Evolutionary conservation across 2,797 vertebrate species (phyloP).

Genomic region (Astyanax mexicanus): DNA sequence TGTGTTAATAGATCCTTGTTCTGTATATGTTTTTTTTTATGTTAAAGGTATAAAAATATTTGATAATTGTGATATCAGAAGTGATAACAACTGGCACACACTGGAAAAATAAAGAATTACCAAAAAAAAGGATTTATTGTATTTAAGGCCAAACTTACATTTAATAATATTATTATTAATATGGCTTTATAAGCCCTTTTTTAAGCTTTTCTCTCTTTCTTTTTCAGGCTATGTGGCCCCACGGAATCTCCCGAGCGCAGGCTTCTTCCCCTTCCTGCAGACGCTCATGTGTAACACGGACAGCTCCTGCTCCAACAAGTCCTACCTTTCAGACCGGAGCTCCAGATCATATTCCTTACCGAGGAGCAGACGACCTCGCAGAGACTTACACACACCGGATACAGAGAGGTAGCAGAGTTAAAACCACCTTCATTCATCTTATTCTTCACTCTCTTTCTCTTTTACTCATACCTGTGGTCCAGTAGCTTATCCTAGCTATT

Average conservation of each 20-base stretch:
- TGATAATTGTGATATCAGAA: too few relatives aligned
- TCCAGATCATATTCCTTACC: slow-evolving; percentile 6
- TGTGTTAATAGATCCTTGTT: too few relatives aligned
- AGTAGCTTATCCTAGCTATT: too few relatives aligned
- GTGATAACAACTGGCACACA: too few relatives aligned
- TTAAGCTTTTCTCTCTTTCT: not conserved
- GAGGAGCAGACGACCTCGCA: slow-evolving; percentile 35
- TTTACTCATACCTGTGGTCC: too few relatives aligned
- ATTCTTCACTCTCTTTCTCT: too few relatives aligned
- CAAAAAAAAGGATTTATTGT: too few relatives aligned
- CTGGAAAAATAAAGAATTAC: too few relatives aligned
- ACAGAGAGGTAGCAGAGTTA: slow-evolving; percentile 38
- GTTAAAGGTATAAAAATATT: too few relatives aligned
- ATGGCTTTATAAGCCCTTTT: not conserved
- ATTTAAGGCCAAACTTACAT: too few relatives aligned
- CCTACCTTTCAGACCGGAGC: slow-evolving; percentile 50
- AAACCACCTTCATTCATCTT: not conserved
- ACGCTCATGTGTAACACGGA: slow-evolving; percentile 83
- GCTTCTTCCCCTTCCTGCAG: slow-evolving; percentile 84
- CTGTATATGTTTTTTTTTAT: too few relatives aligned
- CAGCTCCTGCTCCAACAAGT: slow-evolving; percentile 72
- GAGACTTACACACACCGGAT: slow-evolving; percentile 29
- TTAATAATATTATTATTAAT: too few relatives aligned
- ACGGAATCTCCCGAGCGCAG: slow-evolving; percentile 80
- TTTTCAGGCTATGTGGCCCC: slow-evolving; percentile 78